Conservation (phyloP, 2,888 invertebrate species). For the Archips xylosteana region DNA sequence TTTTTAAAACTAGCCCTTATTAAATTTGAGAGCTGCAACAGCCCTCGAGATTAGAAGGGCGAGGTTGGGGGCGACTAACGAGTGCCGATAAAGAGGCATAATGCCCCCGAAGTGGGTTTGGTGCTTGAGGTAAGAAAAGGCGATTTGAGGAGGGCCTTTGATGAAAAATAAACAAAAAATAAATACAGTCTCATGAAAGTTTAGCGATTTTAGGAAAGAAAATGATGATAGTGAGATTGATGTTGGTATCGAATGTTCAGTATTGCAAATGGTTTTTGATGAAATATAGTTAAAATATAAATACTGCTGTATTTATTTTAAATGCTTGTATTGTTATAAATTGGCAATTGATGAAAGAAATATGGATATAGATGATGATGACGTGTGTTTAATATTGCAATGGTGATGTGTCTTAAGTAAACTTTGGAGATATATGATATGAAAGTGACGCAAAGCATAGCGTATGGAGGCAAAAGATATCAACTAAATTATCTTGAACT, state of each 20-base stretch:
- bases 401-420: too few relatives aligned
- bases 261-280: neutral
- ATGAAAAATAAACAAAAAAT: neutral
- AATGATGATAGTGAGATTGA: too few relatives aligned
- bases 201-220: neutral
- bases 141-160: constrained; percentile 42
- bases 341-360: too few relatives aligned
- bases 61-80: constrained; percentile 82
- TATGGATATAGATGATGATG: too few relatives aligned
- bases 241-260: too few relatives aligned
- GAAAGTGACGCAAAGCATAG: too few relatives aligned
- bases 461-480: too few relatives aligned
- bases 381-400: too few relatives aligned
- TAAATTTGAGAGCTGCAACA: constrained; percentile 79
- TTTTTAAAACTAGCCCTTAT: constrained; percentile 79
- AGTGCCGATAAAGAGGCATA: constrained; percentile 81
- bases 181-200: neutral
- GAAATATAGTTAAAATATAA: neutral
- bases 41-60: constrained; percentile 79
- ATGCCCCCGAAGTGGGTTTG: constrained; percentile 64
- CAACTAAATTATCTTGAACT: too few relatives aligned
- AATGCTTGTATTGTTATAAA: too few relatives aligned
- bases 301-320: too few relatives aligned
- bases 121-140: constrained; percentile 49
- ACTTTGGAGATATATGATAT: too few relatives aligned